phyloP scores from a whole-genome alignment of 2,113 vertebrate genomes.

The Coracopsis vasa region DNA sequence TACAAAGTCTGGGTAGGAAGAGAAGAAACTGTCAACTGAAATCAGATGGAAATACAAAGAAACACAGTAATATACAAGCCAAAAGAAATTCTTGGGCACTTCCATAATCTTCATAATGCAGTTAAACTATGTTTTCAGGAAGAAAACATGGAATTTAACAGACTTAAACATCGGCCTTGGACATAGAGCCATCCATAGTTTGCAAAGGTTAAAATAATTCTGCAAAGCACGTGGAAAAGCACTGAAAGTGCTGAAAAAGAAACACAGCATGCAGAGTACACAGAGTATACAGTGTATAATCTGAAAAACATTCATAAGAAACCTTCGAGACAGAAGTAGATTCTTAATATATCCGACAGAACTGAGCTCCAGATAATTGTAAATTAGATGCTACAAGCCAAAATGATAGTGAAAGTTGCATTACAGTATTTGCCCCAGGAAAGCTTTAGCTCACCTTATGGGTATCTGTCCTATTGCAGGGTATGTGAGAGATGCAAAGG shows the following conservation, averaged over 20 bases:
- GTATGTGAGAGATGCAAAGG: neutral
- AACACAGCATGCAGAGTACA: neutral
- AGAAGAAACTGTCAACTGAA: neutral
- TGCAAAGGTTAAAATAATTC: neutral
- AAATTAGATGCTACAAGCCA: neutral
- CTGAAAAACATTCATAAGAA: neutral
- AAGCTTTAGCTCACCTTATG: neutral
- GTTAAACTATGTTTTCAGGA: neutral
- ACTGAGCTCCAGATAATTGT: neutral
- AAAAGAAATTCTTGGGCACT: neutral
- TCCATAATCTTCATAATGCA: neutral
- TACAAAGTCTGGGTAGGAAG: neutral
- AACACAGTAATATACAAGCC: neutral
- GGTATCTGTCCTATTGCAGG: neutral
- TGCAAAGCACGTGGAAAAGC: neutral
- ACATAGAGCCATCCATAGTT: neutral
- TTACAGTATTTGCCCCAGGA: neutral
- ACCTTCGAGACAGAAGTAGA: neutral
- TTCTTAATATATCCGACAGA: neutral
- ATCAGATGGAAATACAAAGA: neutral
- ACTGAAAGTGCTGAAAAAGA: neutral
- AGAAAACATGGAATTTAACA: neutral
- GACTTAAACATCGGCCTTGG: neutral
- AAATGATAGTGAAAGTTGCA: neutral
- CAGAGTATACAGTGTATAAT: neutral